Evolutionary conservation across 2,797 vertebrate genomes (phyloP).

Genomic region (Mergus octosetaceus): DNA sequence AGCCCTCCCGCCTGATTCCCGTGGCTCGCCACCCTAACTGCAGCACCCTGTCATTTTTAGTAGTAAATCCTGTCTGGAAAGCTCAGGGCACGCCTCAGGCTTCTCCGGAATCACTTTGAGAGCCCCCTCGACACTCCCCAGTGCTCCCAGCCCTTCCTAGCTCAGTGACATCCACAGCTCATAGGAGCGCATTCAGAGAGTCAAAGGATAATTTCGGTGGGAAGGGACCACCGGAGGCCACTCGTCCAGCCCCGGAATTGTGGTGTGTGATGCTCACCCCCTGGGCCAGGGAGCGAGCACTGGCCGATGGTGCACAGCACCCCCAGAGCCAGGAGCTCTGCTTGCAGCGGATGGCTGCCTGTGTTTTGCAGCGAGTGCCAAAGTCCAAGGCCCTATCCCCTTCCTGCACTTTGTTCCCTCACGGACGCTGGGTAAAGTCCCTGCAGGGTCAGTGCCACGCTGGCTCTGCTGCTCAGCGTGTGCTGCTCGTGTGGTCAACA

Average conservation of each 20-base stretch:
- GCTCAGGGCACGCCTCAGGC: rapidly evolving
- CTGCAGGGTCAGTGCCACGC: no score
- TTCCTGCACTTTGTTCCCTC: neutral
- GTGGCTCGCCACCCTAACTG: rapidly evolving
- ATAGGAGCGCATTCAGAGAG: neutral
- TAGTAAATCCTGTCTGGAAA: rapidly evolving
- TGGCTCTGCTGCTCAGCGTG: neutral
- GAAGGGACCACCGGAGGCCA: neutral
- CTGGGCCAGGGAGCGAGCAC: neutral
- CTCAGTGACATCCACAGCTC: rapidly evolving
- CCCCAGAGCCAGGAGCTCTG: neutral
- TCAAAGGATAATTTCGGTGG: rapidly evolving
- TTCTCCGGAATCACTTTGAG: rapidly evolving
- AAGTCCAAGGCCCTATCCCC: slow-evolving; percentile 30
- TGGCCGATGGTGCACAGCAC: no score
- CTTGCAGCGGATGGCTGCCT: rapidly evolving
- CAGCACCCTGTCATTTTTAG: neutral
- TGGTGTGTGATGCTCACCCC: neutral
- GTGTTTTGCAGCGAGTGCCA: neutral
- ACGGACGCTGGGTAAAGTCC: rapidly evolving
- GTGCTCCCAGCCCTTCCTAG: neutral
- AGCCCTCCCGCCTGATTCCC: neutral
- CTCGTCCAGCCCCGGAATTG: neutral
- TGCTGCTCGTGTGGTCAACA: neutral
- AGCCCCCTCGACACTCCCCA: rapidly evolving